phyloP scores from a whole-genome alignment of 1,140 invertebrate genomes.

The Drosophila teissieri region DNA sequence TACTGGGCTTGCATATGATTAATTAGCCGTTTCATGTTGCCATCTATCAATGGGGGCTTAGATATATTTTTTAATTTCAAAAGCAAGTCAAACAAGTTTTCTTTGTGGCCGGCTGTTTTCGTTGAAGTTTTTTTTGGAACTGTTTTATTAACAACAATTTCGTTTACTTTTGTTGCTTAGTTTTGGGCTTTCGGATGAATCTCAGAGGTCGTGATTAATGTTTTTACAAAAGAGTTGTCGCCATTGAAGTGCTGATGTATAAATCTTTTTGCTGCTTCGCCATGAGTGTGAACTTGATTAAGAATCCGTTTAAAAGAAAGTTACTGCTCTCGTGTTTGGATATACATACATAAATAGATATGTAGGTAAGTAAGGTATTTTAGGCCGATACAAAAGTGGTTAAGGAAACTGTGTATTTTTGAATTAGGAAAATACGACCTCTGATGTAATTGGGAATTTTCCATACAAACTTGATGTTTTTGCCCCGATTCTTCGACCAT shows the following conservation, averaged over 20 bases:
- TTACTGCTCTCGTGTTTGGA: constrained; percentile 18
- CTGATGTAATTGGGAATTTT: neutral
- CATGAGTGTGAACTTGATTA: constrained; percentile 67
- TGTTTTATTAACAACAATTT: constrained; percentile 60
- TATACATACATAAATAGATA: too few species aligned
- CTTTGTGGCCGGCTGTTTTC: constrained; percentile 40
- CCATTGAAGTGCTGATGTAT: constrained; percentile 63
- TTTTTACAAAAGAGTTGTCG: constrained; percentile 76
- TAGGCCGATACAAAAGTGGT: too few species aligned
- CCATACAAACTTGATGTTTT: constrained; percentile 4
- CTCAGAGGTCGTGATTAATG: constrained; percentile 62
- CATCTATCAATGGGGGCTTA: constrained; percentile 70
- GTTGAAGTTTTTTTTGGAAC: constrained; percentile 27
- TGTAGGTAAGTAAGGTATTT: too few species aligned
- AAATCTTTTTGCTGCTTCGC: constrained; percentile 53
- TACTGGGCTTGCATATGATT: constrained; percentile 72
- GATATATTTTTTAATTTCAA: constrained; percentile 69
- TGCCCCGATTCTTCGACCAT: constrained; percentile 8
- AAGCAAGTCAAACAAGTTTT: constrained; percentile 68
- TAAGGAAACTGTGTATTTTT: too few species aligned
- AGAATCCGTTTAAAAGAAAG: constrained; percentile 37
- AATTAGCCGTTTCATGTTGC: constrained; percentile 71
- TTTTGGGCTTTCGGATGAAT: constrained; percentile 31
- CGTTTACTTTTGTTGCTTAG: constrained; percentile 43
- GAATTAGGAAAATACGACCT: neutral